phyloP scores from a whole-genome alignment of 92 coral and sea anemone genomes.

The Desmophyllum pertusum region DNA sequence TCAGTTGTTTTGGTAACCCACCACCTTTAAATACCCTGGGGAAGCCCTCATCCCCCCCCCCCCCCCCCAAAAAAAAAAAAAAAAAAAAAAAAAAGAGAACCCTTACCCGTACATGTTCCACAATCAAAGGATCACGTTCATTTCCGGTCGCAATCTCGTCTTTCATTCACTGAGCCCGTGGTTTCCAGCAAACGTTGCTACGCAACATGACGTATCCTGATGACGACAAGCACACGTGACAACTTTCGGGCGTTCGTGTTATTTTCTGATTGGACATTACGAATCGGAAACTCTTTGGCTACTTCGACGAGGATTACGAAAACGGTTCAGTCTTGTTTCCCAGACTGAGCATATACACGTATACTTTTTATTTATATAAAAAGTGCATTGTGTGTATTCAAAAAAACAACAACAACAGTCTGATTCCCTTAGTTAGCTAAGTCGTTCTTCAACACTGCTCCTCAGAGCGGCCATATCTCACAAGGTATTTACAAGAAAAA shows the following conservation, averaged over 20 bases:
- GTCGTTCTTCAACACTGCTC: no score
- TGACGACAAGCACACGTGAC: background rate
- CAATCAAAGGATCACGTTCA: no score
- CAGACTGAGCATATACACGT: background rate
- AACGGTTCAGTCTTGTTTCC: background rate
- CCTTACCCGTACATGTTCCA: no score
- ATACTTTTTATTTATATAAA: no score
- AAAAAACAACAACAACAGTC: no score
- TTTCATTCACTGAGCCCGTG: background rate
- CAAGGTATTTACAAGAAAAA: no score
- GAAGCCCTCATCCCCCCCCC: background rate
- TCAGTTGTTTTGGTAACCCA: background rate
- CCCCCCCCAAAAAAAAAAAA: background rate
- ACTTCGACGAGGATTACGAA: background rate
- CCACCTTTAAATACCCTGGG: background rate
- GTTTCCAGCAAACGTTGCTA: background rate
- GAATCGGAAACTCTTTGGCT: background rate
- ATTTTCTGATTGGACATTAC: background rate
- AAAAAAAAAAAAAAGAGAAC: no score
- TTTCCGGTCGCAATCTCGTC: background rate
- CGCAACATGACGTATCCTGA: background rate
- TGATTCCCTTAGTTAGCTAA: background rate
- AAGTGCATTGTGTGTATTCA: background rate
- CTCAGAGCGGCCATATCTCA: no score
- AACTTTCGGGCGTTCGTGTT: no score